phyloP scores from a whole-genome alignment of 2,888 invertebrate species.

The Dicyrtomina minuta region DNA sequence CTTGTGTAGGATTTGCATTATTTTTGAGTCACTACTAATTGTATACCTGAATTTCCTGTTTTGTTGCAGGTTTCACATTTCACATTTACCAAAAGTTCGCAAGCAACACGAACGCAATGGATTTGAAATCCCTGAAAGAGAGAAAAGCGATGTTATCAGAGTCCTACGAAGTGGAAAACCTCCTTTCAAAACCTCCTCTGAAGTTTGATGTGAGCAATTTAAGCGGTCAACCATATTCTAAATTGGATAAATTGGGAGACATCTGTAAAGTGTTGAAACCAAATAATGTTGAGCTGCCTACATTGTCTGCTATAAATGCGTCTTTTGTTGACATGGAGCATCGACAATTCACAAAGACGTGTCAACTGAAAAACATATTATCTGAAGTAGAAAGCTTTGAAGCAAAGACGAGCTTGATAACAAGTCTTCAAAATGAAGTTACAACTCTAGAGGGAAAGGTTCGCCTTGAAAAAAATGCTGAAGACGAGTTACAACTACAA shows the following conservation, averaged over 20 bases:
- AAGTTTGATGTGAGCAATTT: not conserved
- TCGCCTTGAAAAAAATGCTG: too few species aligned
- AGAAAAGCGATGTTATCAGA: conserved; percentile 1
- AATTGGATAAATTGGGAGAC: conserved; percentile 2
- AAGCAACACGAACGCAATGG: too few species aligned
- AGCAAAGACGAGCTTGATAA: too few species aligned
- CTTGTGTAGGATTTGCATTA: too few species aligned
- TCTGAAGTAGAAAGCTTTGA: not conserved
- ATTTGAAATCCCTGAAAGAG: conserved; percentile 6
- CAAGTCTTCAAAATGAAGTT: too few species aligned
- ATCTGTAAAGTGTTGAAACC: conserved; percentile 18
- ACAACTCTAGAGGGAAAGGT: too few species aligned
- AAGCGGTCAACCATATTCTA: not conserved
- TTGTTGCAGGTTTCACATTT: too few species aligned
- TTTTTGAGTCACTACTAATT: too few species aligned
- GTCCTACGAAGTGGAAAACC: not conserved
- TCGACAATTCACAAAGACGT: not conserved
- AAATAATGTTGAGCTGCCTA: not conserved
- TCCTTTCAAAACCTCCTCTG: not conserved
- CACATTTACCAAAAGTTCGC: too few species aligned
- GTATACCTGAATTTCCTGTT: too few species aligned
- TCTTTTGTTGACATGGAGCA: not conserved
- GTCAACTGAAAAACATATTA: not conserved
- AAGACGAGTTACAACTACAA: too few species aligned
- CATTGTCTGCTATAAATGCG: not conserved